These are phyloP conservation scores for Pomacea maculata DNA, from an alignment of 1,140 invertebrate species.

Conservation along the genomic window DNA sequence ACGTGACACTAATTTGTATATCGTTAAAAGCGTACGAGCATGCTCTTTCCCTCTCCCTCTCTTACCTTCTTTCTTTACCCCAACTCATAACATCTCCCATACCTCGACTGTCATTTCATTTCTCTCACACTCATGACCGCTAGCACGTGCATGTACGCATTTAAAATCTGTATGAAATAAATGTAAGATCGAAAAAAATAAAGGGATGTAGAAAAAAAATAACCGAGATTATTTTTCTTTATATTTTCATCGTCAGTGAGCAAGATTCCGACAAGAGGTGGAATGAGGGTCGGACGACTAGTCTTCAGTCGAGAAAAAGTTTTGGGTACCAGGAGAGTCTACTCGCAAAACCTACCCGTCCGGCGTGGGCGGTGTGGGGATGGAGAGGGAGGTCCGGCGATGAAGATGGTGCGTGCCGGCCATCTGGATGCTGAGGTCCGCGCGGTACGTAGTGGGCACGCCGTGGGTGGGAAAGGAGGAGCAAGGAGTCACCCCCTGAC, in stretches of 20 bases:
- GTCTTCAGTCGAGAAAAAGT: neutral
- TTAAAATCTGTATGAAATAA: neutral
- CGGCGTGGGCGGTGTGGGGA: conserved; percentile 50
- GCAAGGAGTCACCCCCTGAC: conserved; percentile 35
- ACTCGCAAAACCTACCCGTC: conserved; percentile 45
- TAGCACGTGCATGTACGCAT: neutral
- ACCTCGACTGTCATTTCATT: too few relatives aligned
- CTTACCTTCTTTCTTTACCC: neutral
- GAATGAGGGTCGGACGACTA: neutral
- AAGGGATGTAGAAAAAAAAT: neutral
- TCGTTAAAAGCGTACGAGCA: neutral
- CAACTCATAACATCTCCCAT: too few relatives aligned
- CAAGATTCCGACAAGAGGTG: neutral
- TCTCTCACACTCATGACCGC: neutral
- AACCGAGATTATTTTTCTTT: too few relatives aligned
- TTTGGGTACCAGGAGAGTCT: too few relatives aligned
- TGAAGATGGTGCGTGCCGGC: conserved; percentile 42
- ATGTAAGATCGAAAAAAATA: neutral
- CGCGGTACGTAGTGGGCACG: conserved; percentile 29
- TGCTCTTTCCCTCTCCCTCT: neutral
- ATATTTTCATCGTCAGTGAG: neutral
- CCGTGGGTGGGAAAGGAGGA: conserved; percentile 20
- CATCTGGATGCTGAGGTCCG: conserved; percentile 38
- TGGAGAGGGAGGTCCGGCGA: conserved; percentile 53
- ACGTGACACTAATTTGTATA: too few relatives aligned